phyloP scores from a whole-genome alignment of 2,888 invertebrate genomes.

The Tinea pellionella region DNA sequence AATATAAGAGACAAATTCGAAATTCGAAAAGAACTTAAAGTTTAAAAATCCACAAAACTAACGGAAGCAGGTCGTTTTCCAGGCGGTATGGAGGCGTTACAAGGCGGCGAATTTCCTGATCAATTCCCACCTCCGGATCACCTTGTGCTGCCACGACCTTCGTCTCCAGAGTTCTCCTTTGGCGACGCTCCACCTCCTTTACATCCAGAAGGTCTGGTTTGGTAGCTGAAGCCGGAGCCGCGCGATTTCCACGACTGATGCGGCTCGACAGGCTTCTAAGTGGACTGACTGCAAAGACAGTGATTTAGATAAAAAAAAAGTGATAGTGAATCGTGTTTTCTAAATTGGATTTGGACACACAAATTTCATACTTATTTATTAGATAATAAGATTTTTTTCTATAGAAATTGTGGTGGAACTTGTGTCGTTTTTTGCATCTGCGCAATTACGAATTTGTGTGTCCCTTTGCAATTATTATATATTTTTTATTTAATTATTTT shows the following conservation, averaged over 20 bases:
- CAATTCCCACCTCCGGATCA: conserved; percentile 74
- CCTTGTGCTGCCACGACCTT: conserved; percentile 77
- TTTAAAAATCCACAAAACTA: not conserved
- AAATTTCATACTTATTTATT: not conserved
- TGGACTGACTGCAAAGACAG: conserved; percentile 35
- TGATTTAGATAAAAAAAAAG: not conserved
- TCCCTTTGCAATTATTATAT: too few relatives aligned
- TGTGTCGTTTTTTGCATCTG: too few relatives aligned
- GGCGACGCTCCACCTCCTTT: conserved; percentile 59
- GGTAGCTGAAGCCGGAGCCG: conserved; percentile 72
- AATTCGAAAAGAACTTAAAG: too few relatives aligned
- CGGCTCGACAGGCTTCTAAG: conserved; percentile 61
- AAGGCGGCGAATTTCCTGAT: conserved; percentile 60
- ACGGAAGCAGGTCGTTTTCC: conserved; percentile 76
- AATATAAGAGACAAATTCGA: too few relatives aligned
- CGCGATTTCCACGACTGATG: conserved; percentile 70
- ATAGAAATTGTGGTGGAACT: too few relatives aligned
- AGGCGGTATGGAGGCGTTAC: conserved; percentile 73
- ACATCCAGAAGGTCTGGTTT: conserved; percentile 64
- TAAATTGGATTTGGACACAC: not conserved
- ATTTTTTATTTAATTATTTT: too few relatives aligned
- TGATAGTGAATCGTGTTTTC: not conserved
- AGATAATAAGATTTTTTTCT: too few relatives aligned
- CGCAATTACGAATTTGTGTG: too few relatives aligned
- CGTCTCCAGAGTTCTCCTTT: conserved; percentile 80